Percentiles rank a stretch among this genome's conserved stretches.
Evolutionary conservation across 2,113 vertebrate genomes (phyloP).

Genomic region (Choloepus hoffmanni): DNA sequence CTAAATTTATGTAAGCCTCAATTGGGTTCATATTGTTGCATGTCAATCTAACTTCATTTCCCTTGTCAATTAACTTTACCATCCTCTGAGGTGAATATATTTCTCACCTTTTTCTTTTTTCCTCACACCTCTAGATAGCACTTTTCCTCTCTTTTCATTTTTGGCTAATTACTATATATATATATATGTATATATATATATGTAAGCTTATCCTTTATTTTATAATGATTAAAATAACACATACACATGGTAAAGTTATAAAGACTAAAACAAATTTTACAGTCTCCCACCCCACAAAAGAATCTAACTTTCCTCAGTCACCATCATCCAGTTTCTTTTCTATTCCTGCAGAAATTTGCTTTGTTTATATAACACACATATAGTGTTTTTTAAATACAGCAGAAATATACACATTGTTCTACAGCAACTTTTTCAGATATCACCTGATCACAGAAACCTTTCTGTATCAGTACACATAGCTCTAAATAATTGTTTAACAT

Average conservation of each 20-base stretch:
- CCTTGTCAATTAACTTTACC: too few relatives aligned
- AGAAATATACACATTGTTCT: background rate
- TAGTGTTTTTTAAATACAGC: too few relatives aligned
- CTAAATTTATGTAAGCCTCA: too few relatives aligned
- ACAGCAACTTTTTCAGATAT: background rate
- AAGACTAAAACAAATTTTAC: background rate
- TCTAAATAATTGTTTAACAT: background rate
- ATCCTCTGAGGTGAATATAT: too few relatives aligned
- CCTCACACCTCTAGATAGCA: too few relatives aligned
- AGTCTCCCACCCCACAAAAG: background rate
- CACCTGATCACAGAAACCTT: background rate
- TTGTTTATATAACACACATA: background rate
- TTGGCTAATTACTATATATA: too few relatives aligned
- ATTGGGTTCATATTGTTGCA: too few relatives aligned
- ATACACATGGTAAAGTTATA: background rate
- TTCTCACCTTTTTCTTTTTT: too few relatives aligned
- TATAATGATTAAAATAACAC: background rate
- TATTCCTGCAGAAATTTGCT: background rate
- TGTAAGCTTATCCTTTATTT: background rate
- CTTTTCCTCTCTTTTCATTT: too few relatives aligned
- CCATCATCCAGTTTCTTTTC: background rate
- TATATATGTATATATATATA: too few relatives aligned
- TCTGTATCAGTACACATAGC: background rate
- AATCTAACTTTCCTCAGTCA: background rate
- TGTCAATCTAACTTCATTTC: too few relatives aligned